These are phyloP conservation scores for Rhineura floridana DNA, from an alignment of 2,113 vertebrate species.

Conservation along the genomic window DNA sequence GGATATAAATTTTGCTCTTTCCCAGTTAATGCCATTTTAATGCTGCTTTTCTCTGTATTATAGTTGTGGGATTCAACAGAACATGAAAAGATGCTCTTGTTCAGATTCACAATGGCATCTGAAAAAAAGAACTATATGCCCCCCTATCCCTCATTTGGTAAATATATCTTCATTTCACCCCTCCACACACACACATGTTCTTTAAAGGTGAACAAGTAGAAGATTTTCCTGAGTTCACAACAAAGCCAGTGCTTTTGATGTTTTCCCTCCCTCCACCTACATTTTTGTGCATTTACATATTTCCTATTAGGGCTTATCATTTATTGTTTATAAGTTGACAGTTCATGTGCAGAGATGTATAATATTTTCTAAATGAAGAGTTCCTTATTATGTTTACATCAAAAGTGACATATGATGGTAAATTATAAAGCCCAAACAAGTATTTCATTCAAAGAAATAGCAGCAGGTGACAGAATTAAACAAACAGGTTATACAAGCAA, in stretches of 20 bases:
- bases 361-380: slow-evolving; percentile 64
- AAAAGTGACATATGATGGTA: slow-evolving; percentile 67
- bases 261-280: slow-evolving; percentile 54
- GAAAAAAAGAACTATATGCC: slow-evolving; percentile 49
- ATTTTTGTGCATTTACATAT: slow-evolving; percentile 71
- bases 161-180: slow-evolving; percentile 21
- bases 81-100: slow-evolving; percentile 39
- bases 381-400: slow-evolving; percentile 70
- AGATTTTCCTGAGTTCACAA: slow-evolving; percentile 60
- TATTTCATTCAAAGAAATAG: slow-evolving; percentile 66
- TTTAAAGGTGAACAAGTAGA: slow-evolving; percentile 60
- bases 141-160: slow-evolving; percentile 1
- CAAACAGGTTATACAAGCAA: slow-evolving; percentile 48
- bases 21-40: slow-evolving; percentile 64
- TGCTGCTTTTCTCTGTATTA: slow-evolving; percentile 47
- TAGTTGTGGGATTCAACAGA: slow-evolving; percentile 49
- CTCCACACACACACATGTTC: slow-evolving; percentile 42
- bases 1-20: slow-evolving; percentile 30
- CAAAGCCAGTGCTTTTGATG: slow-evolving; percentile 64
- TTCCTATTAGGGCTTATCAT: slow-evolving; percentile 70
- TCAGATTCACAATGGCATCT: slow-evolving; percentile 26
- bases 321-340: slow-evolving; percentile 65
- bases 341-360: slow-evolving; percentile 70
- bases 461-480: not conserved
- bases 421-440: slow-evolving; percentile 64